phyloP scores from a whole-genome alignment of 2,888 invertebrate species.

The Parnassius smintheus region DNA sequence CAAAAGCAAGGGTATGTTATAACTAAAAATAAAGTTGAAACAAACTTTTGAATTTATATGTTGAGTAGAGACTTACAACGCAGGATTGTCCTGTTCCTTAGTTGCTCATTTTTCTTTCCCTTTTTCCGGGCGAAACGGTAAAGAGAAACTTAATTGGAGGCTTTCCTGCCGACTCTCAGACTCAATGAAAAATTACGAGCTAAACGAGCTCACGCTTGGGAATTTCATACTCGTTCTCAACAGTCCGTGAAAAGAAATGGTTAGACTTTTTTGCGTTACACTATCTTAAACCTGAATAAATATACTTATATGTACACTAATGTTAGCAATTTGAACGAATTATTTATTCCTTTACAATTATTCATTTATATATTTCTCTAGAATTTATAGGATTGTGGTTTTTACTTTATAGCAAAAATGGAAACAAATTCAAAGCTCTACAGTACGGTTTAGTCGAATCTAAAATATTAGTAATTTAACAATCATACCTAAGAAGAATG shows the following conservation, averaged over 20 bases:
- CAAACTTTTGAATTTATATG: slow-evolving; percentile 18
- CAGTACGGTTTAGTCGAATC: too few species aligned
- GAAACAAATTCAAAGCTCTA: too few species aligned
- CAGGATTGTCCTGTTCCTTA: slow-evolving; percentile 62
- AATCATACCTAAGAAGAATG: too few species aligned
- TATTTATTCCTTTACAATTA: too few species aligned
- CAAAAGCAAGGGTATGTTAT: background rate
- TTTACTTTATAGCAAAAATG: too few species aligned
- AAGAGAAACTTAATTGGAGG: slow-evolving; percentile 81
- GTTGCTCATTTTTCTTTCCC: slow-evolving; percentile 76
- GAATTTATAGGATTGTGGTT: too few species aligned
- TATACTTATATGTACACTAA: background rate
- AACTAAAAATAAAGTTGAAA: slow-evolving; percentile 3
- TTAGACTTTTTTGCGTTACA: slow-evolving; percentile 34
- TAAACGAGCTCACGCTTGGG: slow-evolving; percentile 77
- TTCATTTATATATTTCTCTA: too few species aligned
- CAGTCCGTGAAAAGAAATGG: slow-evolving; percentile 61
- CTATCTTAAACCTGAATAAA: slow-evolving; percentile 59
- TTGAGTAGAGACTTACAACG: slow-evolving; percentile 15
- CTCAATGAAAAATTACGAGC: slow-evolving; percentile 81
- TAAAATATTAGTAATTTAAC: too few species aligned
- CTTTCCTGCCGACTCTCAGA: slow-evolving; percentile 73
- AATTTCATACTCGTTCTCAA: slow-evolving; percentile 69
- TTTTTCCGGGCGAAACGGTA: slow-evolving; percentile 68
- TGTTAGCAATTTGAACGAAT: too few species aligned